Percentiles rank a stretch among this genome's conserved stretches.
These are phyloP conservation scores for Thyatira batis DNA, from an alignment of 2,888 invertebrate species.

Conservation along the genomic window DNA sequence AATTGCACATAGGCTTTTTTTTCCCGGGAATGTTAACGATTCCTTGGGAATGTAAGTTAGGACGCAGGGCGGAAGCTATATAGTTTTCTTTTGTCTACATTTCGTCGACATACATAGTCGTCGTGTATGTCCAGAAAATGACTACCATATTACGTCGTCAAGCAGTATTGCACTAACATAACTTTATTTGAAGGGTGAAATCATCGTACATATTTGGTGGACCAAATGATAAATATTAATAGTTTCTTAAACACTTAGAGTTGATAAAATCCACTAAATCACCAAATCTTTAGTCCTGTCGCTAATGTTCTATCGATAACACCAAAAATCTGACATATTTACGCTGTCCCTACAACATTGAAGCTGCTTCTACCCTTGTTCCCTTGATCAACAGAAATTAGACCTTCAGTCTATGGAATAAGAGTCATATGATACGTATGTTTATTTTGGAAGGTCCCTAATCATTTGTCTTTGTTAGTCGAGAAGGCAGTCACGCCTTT, in stretches of 20 bases:
- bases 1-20: no score
- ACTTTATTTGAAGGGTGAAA: no score
- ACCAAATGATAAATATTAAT: no score
- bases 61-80: no score
- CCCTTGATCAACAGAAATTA: background rate
- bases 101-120: no score
- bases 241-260: background rate
- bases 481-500: conserved; percentile 55
- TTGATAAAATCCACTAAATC: background rate
- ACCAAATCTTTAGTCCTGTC: background rate
- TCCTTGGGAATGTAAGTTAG: no score
- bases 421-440: background rate
- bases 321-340: background rate
- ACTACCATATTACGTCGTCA: no score
- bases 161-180: no score
- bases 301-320: background rate
- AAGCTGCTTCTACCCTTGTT: background rate
- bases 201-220: no score
- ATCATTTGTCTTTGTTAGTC: conserved; percentile 63
- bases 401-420: background rate
- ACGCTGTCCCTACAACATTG: background rate
- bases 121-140: no score
- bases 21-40: no score
- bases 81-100: no score
- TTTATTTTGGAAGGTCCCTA: conserved; percentile 8